Conservation (phyloP, 23 tunicate species). For the Ascidia mentula region DNA sequence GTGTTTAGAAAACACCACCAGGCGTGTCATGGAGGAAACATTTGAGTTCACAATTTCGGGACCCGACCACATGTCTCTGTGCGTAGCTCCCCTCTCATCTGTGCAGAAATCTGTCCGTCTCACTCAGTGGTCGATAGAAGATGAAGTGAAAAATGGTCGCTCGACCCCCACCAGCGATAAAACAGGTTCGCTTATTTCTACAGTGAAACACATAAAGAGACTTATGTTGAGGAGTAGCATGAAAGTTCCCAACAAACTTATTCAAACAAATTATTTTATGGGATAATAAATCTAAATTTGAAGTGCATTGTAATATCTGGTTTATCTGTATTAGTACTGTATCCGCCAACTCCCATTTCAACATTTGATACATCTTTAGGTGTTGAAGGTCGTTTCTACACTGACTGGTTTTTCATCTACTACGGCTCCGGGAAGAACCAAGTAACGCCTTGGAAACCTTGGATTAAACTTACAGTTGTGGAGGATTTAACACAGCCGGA, state of each 20-base stretch:
- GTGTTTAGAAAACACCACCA: constrained; percentile 43
- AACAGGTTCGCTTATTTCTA: no score
- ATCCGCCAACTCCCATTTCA: no score
- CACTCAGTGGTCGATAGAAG: constrained; percentile 54
- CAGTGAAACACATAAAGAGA: no score
- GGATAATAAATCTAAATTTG: no score
- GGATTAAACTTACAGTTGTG: constrained; percentile 42
- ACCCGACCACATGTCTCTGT: constrained; percentile 69
- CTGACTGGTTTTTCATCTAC: constrained; percentile 62
- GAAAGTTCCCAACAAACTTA: no score
- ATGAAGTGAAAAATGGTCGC: constrained; percentile 1
- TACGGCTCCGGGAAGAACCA: constrained; percentile 50
- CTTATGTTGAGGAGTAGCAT: no score
- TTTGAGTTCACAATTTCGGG: constrained; percentile 33
- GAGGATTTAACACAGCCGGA: constrained; percentile 1
- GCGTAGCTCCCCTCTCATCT: constrained; percentile 38
- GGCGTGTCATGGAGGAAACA: constrained; percentile 13
- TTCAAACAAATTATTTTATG: no score
- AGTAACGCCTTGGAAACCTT: constrained; percentile 43
- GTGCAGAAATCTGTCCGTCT: constrained; percentile 2
- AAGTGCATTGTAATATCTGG: no score
- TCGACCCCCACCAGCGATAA: constrained; percentile 4
- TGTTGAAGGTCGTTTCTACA: constrained; percentile 3
- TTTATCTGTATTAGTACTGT: no score
- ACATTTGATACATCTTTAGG: no score